Percentiles rank a stretch among this genome's conserved stretches.
Evolutionary conservation across 2,113 vertebrate genomes (phyloP).

Genomic region (Tachuris rubrigastra): DNA sequence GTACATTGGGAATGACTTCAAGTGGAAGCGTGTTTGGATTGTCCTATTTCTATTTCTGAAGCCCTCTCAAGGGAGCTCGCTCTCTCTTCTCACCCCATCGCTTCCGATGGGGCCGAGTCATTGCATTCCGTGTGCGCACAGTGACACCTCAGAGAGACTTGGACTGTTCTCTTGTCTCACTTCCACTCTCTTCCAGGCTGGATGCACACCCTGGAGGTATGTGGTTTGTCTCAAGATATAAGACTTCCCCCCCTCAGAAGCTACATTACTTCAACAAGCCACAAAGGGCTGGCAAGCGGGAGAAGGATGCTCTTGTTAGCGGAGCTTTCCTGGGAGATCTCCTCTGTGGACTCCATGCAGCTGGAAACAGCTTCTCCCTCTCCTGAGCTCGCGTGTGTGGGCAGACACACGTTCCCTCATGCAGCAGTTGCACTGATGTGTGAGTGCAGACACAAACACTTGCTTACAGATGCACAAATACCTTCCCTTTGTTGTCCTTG

Average conservation of each 20-base stretch:
- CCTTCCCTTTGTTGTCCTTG: neutral
- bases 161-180: slow-evolving; percentile 62
- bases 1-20: neutral
- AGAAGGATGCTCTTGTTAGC: neutral
- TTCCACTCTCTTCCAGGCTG: slow-evolving; percentile 58
- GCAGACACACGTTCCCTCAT: fast-evolving
- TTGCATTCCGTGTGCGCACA: neutral
- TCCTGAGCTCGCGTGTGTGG: neutral
- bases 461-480: neutral
- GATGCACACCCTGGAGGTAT: slow-evolving; percentile 68
- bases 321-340: slow-evolving; percentile 15
- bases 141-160: slow-evolving; percentile 64
- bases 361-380: slow-evolving; percentile 1
- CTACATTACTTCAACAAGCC: slow-evolving; percentile 56
- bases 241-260: slow-evolving; percentile 56
- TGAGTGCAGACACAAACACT: neutral
- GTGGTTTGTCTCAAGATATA: slow-evolving; percentile 71
- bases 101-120: slow-evolving; percentile 57
- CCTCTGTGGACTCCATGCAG: neutral
- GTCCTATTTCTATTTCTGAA: slow-evolving; percentile 57
- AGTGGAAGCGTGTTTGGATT: slow-evolving; percentile 6
- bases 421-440: neutral
- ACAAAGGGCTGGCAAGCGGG: slow-evolving; percentile 33
- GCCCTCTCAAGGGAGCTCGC: slow-evolving; percentile 28
- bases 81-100: slow-evolving; percentile 63